Base-by-base conservation (phyloP, 2,888 invertebrate species). In the Melieria crassipennis region DNA sequence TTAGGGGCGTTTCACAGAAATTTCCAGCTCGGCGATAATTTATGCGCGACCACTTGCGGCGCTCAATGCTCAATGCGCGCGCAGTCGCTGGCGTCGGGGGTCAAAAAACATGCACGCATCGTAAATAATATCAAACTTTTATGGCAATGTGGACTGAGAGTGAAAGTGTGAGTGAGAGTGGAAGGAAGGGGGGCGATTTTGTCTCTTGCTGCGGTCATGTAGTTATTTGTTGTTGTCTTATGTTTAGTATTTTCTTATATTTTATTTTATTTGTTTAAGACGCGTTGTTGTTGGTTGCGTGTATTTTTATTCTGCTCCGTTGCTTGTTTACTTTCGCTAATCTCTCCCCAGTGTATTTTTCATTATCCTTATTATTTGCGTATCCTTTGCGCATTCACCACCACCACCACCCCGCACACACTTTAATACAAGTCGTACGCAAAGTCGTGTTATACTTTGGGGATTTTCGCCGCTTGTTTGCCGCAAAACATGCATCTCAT, bases 271-370 rank as follows among this genome's bases (percentile, higher is more conserved):
- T 46, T 11, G 16, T 46, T 46, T 6, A 30, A 30, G 30, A 30
- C 30, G 30, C 3, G 7, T 11, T 9, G 5, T 5, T 45, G 45
- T 55, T 46, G 11, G 16, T 50, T 55, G 30, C 2, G 30, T 30
- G 30, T 30, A 0, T 30, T 2, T 30, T 30, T 30, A 1, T 16
- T 30, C 30, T 30, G 30, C 30, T 30, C 9, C 65, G 57, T 46
- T 43, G 45, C 56, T 43, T 61, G 58, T 64, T 68, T 57, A 57
- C n/a, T 60, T 50, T 48, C 10, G 56, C 47, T 83, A 83, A 83
- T 82, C 82, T 80, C 77, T 83, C 82, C 82, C 82, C 76, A 77
- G 82, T 79, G 82, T 82, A 81, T 83, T 83, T 81, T 81, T 82
- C 81, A 82, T 82, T 83, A 80, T 78, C 79, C 80, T 80, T 82